Percentiles rank a stretch among this genome's conserved stretches.
These are phyloP conservation scores for Nephrotoma appendiculata DNA, from an alignment of 2,888 invertebrate species.

Conservation along the genomic window DNA sequence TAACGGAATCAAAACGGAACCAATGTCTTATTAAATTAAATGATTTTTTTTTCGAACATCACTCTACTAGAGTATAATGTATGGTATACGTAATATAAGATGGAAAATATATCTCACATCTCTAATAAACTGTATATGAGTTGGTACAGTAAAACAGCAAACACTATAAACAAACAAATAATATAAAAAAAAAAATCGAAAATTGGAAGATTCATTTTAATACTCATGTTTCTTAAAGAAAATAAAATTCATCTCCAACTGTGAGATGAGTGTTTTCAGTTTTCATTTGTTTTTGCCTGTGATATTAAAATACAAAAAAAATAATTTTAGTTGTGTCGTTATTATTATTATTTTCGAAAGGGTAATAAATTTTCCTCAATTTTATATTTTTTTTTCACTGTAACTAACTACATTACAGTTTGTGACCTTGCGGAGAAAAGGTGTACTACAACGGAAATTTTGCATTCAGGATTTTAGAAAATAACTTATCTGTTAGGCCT, in stretches of 20 bases:
- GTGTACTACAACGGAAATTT: not conserved
- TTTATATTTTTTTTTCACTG: not conserved
- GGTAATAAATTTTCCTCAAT: not conserved
- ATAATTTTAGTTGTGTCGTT: not conserved
- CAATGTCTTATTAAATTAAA: not conserved
- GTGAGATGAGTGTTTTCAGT: constrained; percentile 5
- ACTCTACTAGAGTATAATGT: not conserved
- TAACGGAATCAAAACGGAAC: not conserved
- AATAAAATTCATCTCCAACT: not conserved
- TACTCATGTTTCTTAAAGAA: constrained; percentile 1
- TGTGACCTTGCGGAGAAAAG: not conserved
- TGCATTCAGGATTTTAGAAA: too few relatives aligned
- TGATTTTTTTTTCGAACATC: not conserved
- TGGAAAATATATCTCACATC: not conserved
- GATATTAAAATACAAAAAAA: not conserved
- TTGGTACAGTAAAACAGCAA: not conserved
- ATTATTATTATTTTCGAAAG: not conserved
- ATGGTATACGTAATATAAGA: not conserved
- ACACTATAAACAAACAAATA: not conserved
- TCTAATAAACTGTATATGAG: not conserved
- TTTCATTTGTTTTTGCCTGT: constrained; percentile 4
- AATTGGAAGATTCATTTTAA: constrained; percentile 1
- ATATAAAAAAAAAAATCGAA: not conserved
- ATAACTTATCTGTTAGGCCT: too few relatives aligned
- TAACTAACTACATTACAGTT: not conserved